Evolutionary conservation across 2,113 vertebrate genomes (phyloP), one percentile per base, ranked within the genome.

Genomic region (Vulpes lagopus): DNA sequence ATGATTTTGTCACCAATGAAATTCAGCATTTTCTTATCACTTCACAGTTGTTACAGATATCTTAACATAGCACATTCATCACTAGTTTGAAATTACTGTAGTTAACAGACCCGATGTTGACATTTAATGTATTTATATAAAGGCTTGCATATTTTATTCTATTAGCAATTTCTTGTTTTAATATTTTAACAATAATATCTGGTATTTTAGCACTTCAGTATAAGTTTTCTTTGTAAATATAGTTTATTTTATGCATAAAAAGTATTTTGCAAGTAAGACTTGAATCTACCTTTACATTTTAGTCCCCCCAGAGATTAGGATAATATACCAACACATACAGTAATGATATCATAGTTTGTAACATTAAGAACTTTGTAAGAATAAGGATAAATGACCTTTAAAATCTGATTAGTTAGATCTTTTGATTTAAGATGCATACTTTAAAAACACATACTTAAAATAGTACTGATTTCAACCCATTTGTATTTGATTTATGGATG

Each of bases 221-320:
- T 86, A 90, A 32, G 6, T 79, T 95, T 83, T 85, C 59, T 67
- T 89, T 86, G 23, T 73, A 78, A 87, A 73, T 30, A 71, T 49
- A 67, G 30, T 67, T 93, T 92, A 81, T 25, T 79, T 96, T 94
- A 80, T 81, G 49, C 49, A 94, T 65, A 49, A 91, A 83, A 89
- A 5, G 23, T 95, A 7, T 83, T 62, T 88, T 80, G 55, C 67
- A 32, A 57, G 83, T 80, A 51, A 78, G 27, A 79, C 32, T 15
- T 38, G 64, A 19, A 35, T 83, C 9, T 5, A 84, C 11, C 3
- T 88, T 53, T 80, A 85, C 89, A 93, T 96, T 96, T 96, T 76
- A 96, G 64, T 95, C 3, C 11, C 11, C 62, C 35, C 11, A 17
- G 74, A 95, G 17, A 91, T 91, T 87, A 93, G 30, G 23, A 81